These are phyloP conservation scores for Thryonomys swinderianus DNA, from an alignment of 2,113 vertebrate genomes.

Conservation along the genomic window DNA sequence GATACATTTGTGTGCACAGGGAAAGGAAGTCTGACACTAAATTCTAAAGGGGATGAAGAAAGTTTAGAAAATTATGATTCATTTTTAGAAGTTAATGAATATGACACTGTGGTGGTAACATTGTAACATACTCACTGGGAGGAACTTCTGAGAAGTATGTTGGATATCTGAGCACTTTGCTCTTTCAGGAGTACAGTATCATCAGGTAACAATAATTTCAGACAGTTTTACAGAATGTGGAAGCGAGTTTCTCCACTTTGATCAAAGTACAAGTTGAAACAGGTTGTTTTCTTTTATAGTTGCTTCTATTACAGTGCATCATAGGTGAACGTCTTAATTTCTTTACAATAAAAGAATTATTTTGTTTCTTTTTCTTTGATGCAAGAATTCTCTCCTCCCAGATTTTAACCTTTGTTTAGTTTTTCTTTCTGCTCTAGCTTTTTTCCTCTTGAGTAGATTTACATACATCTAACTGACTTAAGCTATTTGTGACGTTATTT, in stretches of 20 bases:
- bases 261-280: slow-evolving; percentile 38
- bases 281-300: slow-evolving; percentile 59
- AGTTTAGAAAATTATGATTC: slow-evolving; percentile 77
- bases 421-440: slow-evolving; percentile 70
- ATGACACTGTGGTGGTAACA: slow-evolving; percentile 71
- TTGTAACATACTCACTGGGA: slow-evolving; percentile 76
- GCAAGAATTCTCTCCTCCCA: slow-evolving; percentile 45
- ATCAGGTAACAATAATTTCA: slow-evolving; percentile 74
- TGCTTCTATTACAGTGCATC: slow-evolving; percentile 53
- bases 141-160: slow-evolving; percentile 70
- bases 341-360: slow-evolving; percentile 75
- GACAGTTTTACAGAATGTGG: slow-evolving; percentile 62
- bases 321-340: slow-evolving; percentile 72
- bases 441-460: slow-evolving; percentile 64
- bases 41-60: slow-evolving; percentile 64
- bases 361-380: slow-evolving; percentile 79
- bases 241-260: slow-evolving; percentile 63
- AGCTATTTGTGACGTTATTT: slow-evolving; percentile 67
- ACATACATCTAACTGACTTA: slow-evolving; percentile 74
- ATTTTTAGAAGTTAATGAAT: slow-evolving; percentile 80
- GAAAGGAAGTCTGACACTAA: slow-evolving; percentile 72
- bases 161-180: slow-evolving; percentile 54
- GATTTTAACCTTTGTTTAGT: slow-evolving; percentile 71
- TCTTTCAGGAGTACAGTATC: slow-evolving; percentile 68
- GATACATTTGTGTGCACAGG: slow-evolving; percentile 64